Base-by-base conservation (phyloP, 2,888 invertebrate species). In the Patella caerulea region DNA sequence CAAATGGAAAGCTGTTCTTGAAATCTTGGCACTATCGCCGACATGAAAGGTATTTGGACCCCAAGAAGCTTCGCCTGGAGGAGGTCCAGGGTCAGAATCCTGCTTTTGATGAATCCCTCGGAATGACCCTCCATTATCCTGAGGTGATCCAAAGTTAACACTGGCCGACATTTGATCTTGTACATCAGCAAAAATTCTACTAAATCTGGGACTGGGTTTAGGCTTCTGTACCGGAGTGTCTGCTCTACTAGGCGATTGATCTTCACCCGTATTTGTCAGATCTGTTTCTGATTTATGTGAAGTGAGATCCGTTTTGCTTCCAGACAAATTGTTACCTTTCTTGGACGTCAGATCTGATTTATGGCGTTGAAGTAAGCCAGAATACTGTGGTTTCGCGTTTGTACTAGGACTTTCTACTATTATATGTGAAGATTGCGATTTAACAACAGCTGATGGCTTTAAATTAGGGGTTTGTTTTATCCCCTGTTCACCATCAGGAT, bases 261-360 rank as follows among this genome's bases (percentile, higher is more conserved):
- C 56, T 55, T 77, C 77, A 3, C 55, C 69, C 12, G 74, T 72
- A 17, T 74, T 59, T 52, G 72, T 74, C 17, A 79, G 69, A 69
- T 76, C 75, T 56, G 74, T 79, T 55, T 79, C 79, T 14, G 79
- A 77, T 52, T 77, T 77, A 52, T 74, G 72, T 12, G 77, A 72
- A n/a, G 79, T 72, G 45, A 72, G 72, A 69, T 84, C 84, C 7
- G 77, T 45, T 59, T 77, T 79, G 54, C 75, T 79, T 69, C 79
- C 77, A 19, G 70, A 53, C 12, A 77, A 82, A 81, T 78, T 71
- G 70, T 81, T 77, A 15, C 72, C 78, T 53, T 81, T 79, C 81
- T 83, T 88, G 82, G 87, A 89, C 71, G 88, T 89, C 79, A 89
- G 86, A 85, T 91, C 92, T 5, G 88, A 88, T 78, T 88, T 88